A percentile compares a stretch with the other conserved stretches of the same genome.
Conservation (phyloP, 1,140 invertebrate species). For the Stratiolaelaps scimitus region DNA sequence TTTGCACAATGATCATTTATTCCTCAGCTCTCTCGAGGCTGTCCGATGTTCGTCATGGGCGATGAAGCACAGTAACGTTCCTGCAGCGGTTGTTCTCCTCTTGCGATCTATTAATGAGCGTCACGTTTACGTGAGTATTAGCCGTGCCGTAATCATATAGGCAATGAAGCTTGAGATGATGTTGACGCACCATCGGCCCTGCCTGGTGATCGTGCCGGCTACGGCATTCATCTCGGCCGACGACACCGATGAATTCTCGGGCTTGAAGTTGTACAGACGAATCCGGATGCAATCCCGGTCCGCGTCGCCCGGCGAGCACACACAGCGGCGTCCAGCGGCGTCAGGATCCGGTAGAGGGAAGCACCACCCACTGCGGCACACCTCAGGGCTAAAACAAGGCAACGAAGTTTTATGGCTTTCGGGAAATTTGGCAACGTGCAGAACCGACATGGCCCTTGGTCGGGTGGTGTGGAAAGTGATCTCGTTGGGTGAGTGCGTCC, state of each 20-base stretch:
- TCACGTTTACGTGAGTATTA: no score
- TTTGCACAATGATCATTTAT: no score
- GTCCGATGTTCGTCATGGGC: no score
- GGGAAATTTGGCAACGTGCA: conserved; percentile 8
- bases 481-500: background rate
- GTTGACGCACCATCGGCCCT: no score
- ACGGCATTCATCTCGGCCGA: no score
- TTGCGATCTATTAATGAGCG: no score
- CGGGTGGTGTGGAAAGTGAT: background rate
- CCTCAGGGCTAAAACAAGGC: background rate
- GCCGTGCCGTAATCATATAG: no score
- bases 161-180: no score
- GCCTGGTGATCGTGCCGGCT: no score
- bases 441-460: background rate
- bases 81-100: no score
- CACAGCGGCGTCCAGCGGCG: background rate
- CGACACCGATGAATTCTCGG: background rate
- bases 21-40: no score
- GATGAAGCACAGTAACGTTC: no score
- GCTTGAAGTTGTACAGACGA: background rate
- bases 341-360: conserved; percentile 13
- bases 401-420: background rate
- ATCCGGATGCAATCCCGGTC: background rate
- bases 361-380: background rate
- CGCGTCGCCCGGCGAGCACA: background rate